phyloP scores from a whole-genome alignment of 2,888 invertebrate genomes.

The Poecilus cupreus region DNA sequence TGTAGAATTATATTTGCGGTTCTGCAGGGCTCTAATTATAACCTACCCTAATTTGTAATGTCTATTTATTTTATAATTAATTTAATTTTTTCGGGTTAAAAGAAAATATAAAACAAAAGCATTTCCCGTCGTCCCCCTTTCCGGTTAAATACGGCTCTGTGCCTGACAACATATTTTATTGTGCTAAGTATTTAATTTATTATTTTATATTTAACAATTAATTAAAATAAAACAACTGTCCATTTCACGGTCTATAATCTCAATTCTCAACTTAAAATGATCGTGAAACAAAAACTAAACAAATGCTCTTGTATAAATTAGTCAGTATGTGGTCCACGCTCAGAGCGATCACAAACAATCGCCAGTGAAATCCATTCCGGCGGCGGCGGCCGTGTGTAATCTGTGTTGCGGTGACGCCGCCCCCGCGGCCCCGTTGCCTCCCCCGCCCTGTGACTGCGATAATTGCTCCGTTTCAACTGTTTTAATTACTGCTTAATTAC shows the following conservation, averaged over 20 bases:
- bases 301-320: constrained; percentile 36
- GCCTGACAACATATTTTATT: too few relatives aligned
- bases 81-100: too few relatives aligned
- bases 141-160: too few relatives aligned
- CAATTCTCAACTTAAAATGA: neutral
- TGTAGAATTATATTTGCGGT: too few relatives aligned
- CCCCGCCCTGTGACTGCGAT: constrained; percentile 48
- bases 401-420: constrained; percentile 48
- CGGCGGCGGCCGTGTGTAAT: constrained; percentile 32
- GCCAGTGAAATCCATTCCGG: constrained; percentile 49
- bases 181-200: too few relatives aligned
- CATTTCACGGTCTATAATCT: neutral
- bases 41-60: too few relatives aligned
- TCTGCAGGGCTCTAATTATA: too few relatives aligned
- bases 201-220: neutral
- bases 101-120: too few relatives aligned
- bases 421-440: neutral
- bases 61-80: too few relatives aligned
- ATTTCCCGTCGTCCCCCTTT: too few relatives aligned
- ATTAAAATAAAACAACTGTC: neutral
- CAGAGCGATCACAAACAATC: constrained; percentile 32
- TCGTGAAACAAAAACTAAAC: neutral
- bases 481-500: constrained; percentile 58
- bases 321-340: constrained; percentile 18
- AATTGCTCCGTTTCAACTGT: constrained; percentile 58